Evolutionary conservation across 2,888 invertebrate species (phyloP).

Genomic region (Pollenia angustigena): DNA sequence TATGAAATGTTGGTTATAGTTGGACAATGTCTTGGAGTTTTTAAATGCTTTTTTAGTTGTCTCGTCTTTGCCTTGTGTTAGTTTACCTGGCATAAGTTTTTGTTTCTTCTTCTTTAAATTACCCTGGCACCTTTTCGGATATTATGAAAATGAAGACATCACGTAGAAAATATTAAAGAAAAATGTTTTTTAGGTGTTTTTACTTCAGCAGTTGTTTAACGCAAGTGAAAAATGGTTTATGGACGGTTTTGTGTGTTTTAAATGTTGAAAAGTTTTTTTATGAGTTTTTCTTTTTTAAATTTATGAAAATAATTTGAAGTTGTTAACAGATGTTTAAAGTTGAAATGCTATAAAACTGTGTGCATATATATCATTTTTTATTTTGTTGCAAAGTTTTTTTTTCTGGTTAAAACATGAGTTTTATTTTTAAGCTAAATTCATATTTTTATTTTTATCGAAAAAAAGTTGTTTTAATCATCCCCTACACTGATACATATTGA

Average conservation of each 20-base stretch:
- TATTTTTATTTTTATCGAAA: too few species aligned
- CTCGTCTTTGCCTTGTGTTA: constrained; percentile 16
- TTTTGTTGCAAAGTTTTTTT: too few species aligned
- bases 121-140: constrained; percentile 36
- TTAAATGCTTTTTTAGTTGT: constrained; percentile 7
- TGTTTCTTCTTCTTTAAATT: not conserved
- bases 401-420: too few species aligned
- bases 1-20: not conserved
- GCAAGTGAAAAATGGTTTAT: constrained; percentile 6
- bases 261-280: not conserved
- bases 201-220: constrained; percentile 16
- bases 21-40: not conserved
- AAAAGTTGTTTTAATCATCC: too few species aligned
- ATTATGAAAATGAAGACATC: constrained; percentile 50
- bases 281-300: not conserved
- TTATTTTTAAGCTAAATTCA: too few species aligned
- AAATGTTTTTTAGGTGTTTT: not conserved
- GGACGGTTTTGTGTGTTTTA: constrained; percentile 10
- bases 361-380: too few species aligned
- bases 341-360: too few species aligned
- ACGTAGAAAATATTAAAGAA: constrained; percentile 41
- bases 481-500: too few species aligned
- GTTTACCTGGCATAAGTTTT: not conserved
- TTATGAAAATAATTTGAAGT: not conserved
- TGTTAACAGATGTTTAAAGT: too few species aligned